phyloP scores from a whole-genome alignment of 2,888 invertebrate genomes.

The Epirrhoe alternata region DNA sequence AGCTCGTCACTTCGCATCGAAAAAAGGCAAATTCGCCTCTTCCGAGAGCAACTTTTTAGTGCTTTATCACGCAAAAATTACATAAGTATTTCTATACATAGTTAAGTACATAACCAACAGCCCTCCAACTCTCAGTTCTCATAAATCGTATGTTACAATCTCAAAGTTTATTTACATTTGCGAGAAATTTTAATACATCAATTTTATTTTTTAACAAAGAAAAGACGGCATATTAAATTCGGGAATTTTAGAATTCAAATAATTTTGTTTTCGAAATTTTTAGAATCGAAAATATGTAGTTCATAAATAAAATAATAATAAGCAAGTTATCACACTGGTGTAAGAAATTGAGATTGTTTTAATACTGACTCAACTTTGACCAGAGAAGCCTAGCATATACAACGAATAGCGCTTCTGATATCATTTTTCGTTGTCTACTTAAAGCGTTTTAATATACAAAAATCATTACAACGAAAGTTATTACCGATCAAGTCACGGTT shows the following conservation, averaged over 20 bases:
- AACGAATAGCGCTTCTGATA: too few relatives aligned
- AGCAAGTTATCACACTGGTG: constrained; percentile 36
- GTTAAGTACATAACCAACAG: constrained; percentile 76
- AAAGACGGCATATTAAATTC: constrained; percentile 43
- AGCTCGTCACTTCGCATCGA: background rate
- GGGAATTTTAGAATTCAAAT: constrained; percentile 45
- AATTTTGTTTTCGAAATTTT: constrained; percentile 20
- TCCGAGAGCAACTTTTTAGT: constrained; percentile 41
- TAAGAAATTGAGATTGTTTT: constrained; percentile 51
- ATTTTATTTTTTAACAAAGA: constrained; percentile 45
- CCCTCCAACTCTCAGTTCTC: constrained; percentile 60
- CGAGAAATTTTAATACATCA: constrained; percentile 45
- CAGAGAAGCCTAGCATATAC: constrained; percentile 26
- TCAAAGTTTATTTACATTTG: constrained; percentile 57
- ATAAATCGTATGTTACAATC: constrained; percentile 51
- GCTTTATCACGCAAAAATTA: constrained; percentile 66
- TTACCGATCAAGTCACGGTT: too few relatives aligned
- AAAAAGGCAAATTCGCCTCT: constrained; percentile 26
- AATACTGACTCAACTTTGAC: constrained; percentile 51
- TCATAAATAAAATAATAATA: constrained; percentile 4
- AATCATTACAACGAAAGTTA: too few relatives aligned
- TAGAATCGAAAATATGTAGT: background rate
- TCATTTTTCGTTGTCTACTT: too few relatives aligned
- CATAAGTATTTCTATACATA: constrained; percentile 54
- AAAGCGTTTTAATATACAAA: too few relatives aligned